These are phyloP conservation scores for Enteromius afrohamiltoni DNA, from an alignment of 2,797 vertebrate species.

Conservation along the genomic window DNA sequence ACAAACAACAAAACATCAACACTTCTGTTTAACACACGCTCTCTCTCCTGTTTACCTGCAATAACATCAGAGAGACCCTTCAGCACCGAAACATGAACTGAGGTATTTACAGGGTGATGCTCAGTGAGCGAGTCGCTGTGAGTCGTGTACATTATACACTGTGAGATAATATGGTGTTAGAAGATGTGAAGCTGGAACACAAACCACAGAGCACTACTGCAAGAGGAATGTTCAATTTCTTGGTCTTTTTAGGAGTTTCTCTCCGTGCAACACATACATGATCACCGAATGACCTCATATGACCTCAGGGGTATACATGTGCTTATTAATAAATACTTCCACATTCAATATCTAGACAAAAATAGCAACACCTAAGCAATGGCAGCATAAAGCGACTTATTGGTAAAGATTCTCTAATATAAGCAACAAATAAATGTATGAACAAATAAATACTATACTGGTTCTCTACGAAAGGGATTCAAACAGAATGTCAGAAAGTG, in stretches of 20 bases:
- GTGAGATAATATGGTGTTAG: slow-evolving; percentile 38
- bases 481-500: slow-evolving; percentile 54
- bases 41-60: slow-evolving; percentile 1
- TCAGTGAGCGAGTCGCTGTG: slow-evolving; percentile 41
- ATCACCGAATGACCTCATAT: slow-evolving; percentile 51
- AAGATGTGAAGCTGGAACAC: slow-evolving; percentile 21
- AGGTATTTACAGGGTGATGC: slow-evolving; percentile 65
- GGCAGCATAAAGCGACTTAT: slow-evolving; percentile 21
- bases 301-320: slow-evolving; percentile 31
- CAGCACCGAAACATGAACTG: slow-evolving; percentile 38
- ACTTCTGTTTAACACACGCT: slow-evolving; percentile 41
- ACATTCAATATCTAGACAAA: slow-evolving; percentile 52
- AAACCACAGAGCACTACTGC: slow-evolving; percentile 54
- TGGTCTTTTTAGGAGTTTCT: slow-evolving; percentile 31
- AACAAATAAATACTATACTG: slow-evolving; percentile 28
- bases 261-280: slow-evolving; percentile 63
- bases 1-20: slow-evolving; percentile 60
- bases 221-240: slow-evolving; percentile 52
- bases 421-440: slow-evolving; percentile 31
- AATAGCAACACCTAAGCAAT: slow-evolving; percentile 49
- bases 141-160: slow-evolving; percentile 56
- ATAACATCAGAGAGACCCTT: neutral
- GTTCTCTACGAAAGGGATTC: slow-evolving; percentile 5
- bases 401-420: neutral
- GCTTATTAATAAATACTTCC: slow-evolving; percentile 52